phyloP scores from a whole-genome alignment of 2,888 invertebrate species.

The Tinea semifulvella region DNA sequence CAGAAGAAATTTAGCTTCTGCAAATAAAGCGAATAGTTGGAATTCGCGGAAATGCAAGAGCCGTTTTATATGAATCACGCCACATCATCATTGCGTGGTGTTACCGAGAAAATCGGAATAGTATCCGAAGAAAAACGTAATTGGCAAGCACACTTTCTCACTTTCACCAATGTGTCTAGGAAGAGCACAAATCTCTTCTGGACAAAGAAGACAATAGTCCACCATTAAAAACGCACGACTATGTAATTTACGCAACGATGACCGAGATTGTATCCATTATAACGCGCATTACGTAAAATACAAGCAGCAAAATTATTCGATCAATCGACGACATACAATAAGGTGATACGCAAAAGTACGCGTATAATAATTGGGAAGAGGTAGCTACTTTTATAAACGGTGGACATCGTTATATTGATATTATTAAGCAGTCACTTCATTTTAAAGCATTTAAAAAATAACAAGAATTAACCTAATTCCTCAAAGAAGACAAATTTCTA shows the following conservation, averaged over 20 bases:
- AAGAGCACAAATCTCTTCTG: slow-evolving; percentile 11
- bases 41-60: slow-evolving; percentile 6
- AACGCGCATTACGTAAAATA: slow-evolving; percentile 10
- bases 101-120: slow-evolving; percentile 17
- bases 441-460: too few species aligned
- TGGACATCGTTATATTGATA: too few species aligned
- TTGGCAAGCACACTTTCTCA: slow-evolving; percentile 30
- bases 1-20: neutral
- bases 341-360: too few species aligned
- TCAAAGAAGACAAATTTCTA: too few species aligned
- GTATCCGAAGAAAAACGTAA: slow-evolving; percentile 35
- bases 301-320: slow-evolving; percentile 11
- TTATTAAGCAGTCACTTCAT: too few species aligned
- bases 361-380: too few species aligned
- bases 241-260: slow-evolving; percentile 14
- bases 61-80: slow-evolving; percentile 5
- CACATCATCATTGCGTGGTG: slow-evolving; percentile 10
- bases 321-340: slow-evolving; percentile 5
- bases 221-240: slow-evolving; percentile 16
- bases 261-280: slow-evolving; percentile 12
- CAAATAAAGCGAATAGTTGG: too few species aligned
- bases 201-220: slow-evolving; percentile 17
- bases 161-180: slow-evolving; percentile 31
- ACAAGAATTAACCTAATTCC: too few species aligned
- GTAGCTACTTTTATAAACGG: too few species aligned